These are phyloP conservation scores for Xenopus laevis DNA, from an alignment of 2,113 vertebrate species.

Conservation along the genomic window DNA sequence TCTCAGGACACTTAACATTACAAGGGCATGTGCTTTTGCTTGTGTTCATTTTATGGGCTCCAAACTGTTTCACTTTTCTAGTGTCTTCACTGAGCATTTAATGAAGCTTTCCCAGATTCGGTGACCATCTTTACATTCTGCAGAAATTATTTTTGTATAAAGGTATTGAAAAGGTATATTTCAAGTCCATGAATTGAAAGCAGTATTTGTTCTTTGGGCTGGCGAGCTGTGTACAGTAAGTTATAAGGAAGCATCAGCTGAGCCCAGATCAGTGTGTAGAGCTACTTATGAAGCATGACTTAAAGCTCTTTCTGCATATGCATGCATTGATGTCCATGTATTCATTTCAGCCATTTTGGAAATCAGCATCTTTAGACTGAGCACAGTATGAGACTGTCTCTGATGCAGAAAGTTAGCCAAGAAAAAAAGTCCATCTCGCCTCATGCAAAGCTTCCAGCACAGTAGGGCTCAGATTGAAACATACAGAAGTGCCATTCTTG, in stretches of 20 bases:
- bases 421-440: conserved; percentile 49
- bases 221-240: conserved; percentile 69
- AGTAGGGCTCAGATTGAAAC: conserved; percentile 58
- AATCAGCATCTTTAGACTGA: neutral
- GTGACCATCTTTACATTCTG: conserved; percentile 82
- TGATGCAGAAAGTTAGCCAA: conserved; percentile 61
- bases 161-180: conserved; percentile 90
- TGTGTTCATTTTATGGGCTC: conserved; percentile 60
- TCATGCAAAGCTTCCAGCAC: conserved; percentile 59
- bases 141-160: conserved; percentile 97
- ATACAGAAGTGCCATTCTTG: conserved; percentile 73
- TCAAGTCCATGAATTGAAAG: conserved; percentile 85
- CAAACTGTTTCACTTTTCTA: conserved; percentile 56
- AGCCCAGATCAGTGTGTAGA: conserved; percentile 59
- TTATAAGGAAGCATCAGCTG: conserved; percentile 55
- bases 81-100: conserved; percentile 61
- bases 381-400: conserved; percentile 54
- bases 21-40: conserved; percentile 58
- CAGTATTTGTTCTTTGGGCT: conserved; percentile 68
- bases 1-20: conserved; percentile 54
- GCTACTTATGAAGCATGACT: conserved; percentile 69
- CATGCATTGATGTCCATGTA: conserved; percentile 63
- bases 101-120: conserved; percentile 66
- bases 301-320: conserved; percentile 54
- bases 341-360: conserved; percentile 37